Evolutionary conservation across 2,113 vertebrate genomes (phyloP), one percentile per base, ranked within the genome.

Genomic region (Gila orcuttii): DNA sequence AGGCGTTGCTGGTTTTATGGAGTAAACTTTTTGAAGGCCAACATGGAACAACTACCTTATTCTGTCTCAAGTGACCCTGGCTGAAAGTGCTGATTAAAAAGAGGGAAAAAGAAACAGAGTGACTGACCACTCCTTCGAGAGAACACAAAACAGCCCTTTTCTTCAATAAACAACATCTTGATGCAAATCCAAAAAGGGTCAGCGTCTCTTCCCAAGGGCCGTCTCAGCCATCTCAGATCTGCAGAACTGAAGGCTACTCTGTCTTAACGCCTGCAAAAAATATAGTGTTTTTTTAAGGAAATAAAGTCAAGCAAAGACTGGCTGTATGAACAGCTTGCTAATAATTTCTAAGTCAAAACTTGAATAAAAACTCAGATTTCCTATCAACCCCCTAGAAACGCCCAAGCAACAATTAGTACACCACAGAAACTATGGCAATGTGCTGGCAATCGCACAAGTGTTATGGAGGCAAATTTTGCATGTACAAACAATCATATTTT

Each of bases 131-230:
- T 36, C 42, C 75, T 5, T 59, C 13, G 28, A 33, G 71, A 59
- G 47, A 50, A 81, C 74, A 86, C 84, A 86, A 66, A 82, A 80
- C 66, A 57, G n/a, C 36, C 60, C 9, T 68, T 86, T 86, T 57
- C 42, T 39, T 42, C 81, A 59, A 88, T 85, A 90, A 86, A 91
- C 85, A 88, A 80, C 87, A 87, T 79, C 90, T 80, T 86, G 86
- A 88, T 78, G 84, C 55, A 69, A 50, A 60, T 87, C 69, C 87
- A 74, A 73, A 74, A 6, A 36, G 19, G 60, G 62, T 47, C 60
- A 71, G 21, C 15, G 33, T 73, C 82, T 84, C 66, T 69, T 77
- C 55, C 86, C 36, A 33, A 28, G 79, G 76, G 17, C 52, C 55
- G 12, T 28, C 39, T 7, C 11, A 11, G 74, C 11, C 52, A 17